phyloP scores from a whole-genome alignment of 2,888 invertebrate genomes.

The Pterostichus madidus region DNA sequence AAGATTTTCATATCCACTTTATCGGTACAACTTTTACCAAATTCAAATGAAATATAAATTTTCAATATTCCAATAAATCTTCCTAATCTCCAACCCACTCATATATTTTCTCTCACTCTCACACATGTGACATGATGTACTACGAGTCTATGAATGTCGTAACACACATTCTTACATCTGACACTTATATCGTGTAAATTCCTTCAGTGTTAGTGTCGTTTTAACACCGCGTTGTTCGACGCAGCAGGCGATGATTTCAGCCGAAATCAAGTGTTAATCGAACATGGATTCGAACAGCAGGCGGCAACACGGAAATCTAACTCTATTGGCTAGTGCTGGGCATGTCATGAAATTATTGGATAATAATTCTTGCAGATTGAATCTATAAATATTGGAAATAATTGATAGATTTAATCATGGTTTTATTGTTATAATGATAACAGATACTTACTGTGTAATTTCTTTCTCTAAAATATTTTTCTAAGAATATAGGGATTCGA shows the following conservation, averaged over 20 bases:
- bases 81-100: background rate
- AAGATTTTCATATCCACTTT: no score
- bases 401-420: background rate
- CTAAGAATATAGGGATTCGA: no score
- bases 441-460: no score
- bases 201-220: background rate
- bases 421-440: background rate
- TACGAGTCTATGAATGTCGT: background rate
- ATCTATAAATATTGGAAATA: background rate
- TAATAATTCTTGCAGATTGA: background rate
- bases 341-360: background rate
- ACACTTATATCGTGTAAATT: background rate
- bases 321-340: background rate
- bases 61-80: background rate
- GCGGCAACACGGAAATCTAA: conserved; percentile 1
- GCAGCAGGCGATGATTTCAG: background rate
- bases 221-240: conserved; percentile 1
- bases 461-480: no score
- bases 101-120: background rate
- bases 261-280: conserved; percentile 5
- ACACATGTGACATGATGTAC: background rate
- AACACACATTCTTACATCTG: background rate
- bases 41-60: no score
- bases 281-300: conserved; percentile 11
- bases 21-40: no score